Conservation (phyloP, 2,797 vertebrate species). For the Pseudomugil gertrudae region DNA sequence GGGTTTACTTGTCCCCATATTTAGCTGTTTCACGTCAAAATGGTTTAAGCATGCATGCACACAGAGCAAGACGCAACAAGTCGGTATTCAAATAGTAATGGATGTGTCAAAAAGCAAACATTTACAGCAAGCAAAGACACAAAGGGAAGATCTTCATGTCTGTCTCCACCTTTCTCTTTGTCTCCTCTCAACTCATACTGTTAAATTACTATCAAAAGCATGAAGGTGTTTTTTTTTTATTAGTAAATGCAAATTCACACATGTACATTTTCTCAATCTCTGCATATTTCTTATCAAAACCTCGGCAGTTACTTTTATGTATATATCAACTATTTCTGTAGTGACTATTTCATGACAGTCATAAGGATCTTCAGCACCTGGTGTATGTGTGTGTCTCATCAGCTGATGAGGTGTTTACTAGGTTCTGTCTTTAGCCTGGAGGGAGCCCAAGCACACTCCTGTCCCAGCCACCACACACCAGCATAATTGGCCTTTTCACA, state of each 20-base stretch:
- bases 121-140: conserved; percentile 23
- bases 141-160: conserved; percentile 34
- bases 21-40: background rate
- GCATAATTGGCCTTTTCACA: conserved; percentile 82
- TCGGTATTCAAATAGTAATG: background rate
- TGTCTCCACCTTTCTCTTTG: conserved; percentile 11
- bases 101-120: conserved; percentile 17
- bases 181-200: conserved; percentile 21
- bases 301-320: conserved; percentile 19
- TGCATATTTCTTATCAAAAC: conserved; percentile 17
- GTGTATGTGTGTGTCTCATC: conserved; percentile 75
- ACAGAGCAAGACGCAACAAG: conserved; percentile 26
- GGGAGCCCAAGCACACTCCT: conserved; percentile 78
- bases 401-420: conserved; percentile 87
- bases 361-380: conserved; percentile 43
- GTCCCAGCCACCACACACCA: conserved; percentile 75
- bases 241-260: background rate
- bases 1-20: background rate
- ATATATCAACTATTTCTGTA: conserved; percentile 5
- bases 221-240: conserved; percentile 13
- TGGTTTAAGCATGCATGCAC: background rate
- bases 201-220: conserved; percentile 28
- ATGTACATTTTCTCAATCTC: conserved; percentile 5
- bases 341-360: conserved; percentile 40
- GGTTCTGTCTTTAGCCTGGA: conserved; percentile 85